phyloP scores from a whole-genome alignment of 1,140 invertebrate genomes.

The Drosophila guanche region DNA sequence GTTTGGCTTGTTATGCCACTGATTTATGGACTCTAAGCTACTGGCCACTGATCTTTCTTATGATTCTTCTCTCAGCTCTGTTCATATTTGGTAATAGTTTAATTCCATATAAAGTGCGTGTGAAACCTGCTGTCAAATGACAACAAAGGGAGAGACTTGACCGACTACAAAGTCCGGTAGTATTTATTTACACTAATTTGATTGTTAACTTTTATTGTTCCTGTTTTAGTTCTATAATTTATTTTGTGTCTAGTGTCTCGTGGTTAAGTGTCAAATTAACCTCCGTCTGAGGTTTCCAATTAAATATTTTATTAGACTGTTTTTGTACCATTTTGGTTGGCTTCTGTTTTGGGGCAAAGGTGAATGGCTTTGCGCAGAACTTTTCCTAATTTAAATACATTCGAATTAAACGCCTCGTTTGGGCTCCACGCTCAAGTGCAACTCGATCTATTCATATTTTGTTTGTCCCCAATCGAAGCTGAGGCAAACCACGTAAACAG shows the following conservation, averaged over 20 bases:
- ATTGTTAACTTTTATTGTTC: background rate
- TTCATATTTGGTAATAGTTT: constrained; percentile 40
- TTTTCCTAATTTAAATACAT: constrained; percentile 30
- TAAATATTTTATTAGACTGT: background rate
- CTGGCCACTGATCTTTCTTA: constrained; percentile 28
- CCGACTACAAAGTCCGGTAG: background rate
- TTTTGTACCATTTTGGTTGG: background rate
- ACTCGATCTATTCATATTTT: constrained; percentile 24
- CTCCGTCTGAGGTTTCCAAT: background rate
- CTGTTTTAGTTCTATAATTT: background rate
- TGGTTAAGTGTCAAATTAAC: too few species aligned
- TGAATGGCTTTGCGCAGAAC: constrained; percentile 6
- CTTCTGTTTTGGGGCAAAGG: constrained; percentile 8
- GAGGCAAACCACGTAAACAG: constrained; percentile 16
- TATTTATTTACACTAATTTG: constrained; percentile 10
- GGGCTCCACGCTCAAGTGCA: constrained; percentile 24
- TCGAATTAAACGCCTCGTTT: constrained; percentile 9
- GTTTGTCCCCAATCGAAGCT: constrained; percentile 28
- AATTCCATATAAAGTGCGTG: constrained; percentile 36
- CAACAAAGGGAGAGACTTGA: constrained; percentile 41
- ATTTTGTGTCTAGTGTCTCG: too few species aligned
- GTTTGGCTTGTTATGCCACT: constrained; percentile 45
- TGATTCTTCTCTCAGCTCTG: constrained; percentile 20
- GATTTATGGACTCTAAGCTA: constrained; percentile 51
- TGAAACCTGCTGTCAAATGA: constrained; percentile 13